Base-by-base conservation (phyloP, 92 coral and sea anemone genomes). In the Metridium senile region DNA sequence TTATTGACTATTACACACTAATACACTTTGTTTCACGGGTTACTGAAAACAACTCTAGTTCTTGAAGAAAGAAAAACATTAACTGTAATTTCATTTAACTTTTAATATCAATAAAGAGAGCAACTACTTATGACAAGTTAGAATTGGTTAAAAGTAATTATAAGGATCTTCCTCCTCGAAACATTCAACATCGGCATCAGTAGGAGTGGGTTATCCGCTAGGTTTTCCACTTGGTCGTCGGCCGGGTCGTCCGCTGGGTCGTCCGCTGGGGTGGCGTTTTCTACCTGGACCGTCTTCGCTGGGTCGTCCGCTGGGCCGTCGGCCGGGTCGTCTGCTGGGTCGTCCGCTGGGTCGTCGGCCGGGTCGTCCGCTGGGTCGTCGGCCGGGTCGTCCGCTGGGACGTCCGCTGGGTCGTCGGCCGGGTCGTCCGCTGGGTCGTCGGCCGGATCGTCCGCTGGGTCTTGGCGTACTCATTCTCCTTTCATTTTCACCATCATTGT, bases 191-290 rank as follows among this genome's bases (percentile, higher is more conserved):
- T n/a, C n/a, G n/a, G n/a, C n/a, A n/a, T n/a, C n/a, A n/a, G n/a
- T n/a, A n/a, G n/a, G n/a, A n/a, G n/a, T n/a, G n/a, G n/a, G n/a
- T n/a, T n/a, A 21, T 54, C 16, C 59, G 25, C 59, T 54, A 19
- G 59, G 59, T 54, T 19, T 6, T 39, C 49, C 49, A 13, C 49
- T 39, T 54, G 59, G 59, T 54, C 16, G 3, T 13, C 16, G 23
- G 59, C 59, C 17, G 25, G 59, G 59, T 16, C 59, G 59, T 54
- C 59, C 59, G 17, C 59, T 54, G 16, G 59, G 59, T 20, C 59
- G 20, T 13, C 59, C 21, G 23, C 59, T 54, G 25, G 59, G 59
- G n/a, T n/a, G n/a, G n/a, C n/a, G 59, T 54, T 19, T 6, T 39
- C 49, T 13, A 13, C 49, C 13, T 54, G 59, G 59, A 3, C 16